Evolutionary conservation across 2,888 invertebrate species (phyloP).

Genomic region (Venusia cambrica): DNA sequence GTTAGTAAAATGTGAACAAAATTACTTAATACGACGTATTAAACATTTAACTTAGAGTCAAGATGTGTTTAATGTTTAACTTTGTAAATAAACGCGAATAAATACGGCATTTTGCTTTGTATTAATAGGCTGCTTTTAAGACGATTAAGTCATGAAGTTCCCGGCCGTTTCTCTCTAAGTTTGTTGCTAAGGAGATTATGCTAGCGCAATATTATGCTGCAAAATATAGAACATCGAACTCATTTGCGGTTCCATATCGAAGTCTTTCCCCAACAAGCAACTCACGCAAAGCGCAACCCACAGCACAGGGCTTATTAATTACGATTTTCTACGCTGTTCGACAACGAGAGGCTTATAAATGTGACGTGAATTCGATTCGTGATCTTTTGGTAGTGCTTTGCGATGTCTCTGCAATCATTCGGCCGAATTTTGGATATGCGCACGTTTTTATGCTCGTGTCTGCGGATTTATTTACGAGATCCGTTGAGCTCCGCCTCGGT

Average conservation of each 20-base stretch:
- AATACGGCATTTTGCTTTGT: slow-evolving; percentile 41
- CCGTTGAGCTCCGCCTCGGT: slow-evolving; percentile 1
- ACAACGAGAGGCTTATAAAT: no score
- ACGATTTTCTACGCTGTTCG: no score
- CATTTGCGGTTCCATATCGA: no score
- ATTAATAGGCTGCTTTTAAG: slow-evolving; percentile 47
- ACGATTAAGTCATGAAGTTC: slow-evolving; percentile 48
- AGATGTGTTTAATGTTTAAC: slow-evolving; percentile 23
- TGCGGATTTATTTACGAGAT: slow-evolving; percentile 9
- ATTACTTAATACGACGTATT: no score
- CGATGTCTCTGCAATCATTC: slow-evolving; percentile 33
- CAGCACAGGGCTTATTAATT: no score
- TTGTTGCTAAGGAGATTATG: slow-evolving; percentile 44
- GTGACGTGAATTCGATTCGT: no score
- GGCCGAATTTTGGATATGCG: slow-evolving; percentile 28
- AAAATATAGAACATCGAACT: no score
- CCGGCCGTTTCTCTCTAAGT: slow-evolving; percentile 35
- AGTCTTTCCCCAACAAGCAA: no score
- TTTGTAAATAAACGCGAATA: slow-evolving; percentile 35
- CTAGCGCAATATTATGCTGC: no score
- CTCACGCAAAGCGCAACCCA: no score
- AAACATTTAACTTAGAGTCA: slow-evolving; percentile 17
- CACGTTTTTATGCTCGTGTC: slow-evolving; percentile 18
- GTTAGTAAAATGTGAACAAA: no score
- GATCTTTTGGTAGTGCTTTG: no score